Base-by-base conservation (phyloP, 2,797 vertebrate genomes). In the Pseudopleuronectes americanus region DNA sequence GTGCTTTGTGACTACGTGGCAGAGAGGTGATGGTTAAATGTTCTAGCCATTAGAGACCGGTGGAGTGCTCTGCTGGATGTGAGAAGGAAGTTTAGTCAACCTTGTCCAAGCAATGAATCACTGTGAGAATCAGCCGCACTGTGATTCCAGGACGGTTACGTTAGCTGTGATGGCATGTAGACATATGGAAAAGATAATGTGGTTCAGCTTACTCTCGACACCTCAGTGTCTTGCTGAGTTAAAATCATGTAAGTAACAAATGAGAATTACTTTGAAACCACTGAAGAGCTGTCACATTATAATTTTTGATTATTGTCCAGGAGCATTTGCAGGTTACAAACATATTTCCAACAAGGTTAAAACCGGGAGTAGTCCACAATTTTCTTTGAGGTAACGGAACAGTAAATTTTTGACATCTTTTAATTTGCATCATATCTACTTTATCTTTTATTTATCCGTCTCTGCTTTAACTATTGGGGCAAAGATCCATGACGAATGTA, bases 171-270 rank as follows among this genome's bases (percentile, higher is more conserved):
- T 65, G 76, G 49, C 56, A 57, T 14, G 71, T 43, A 36, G 61
- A 74, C 83, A 82, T 83, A 43, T 75, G 86, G 84, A 79, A 84
- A 81, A 67, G 41, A 85, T 81, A 47, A 89, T 84, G 71, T 26
- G 74, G 67, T 56, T 74, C 21, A 41, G 65, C 53, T 51, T 47
- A 49, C 55, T 64, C 58, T 12, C 58, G 33, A 56, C 65, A 81
- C 72, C 59, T 77, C 65, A 47, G 43, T 36, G 64, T 75, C 73
- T 45, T 48, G 67, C 49, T 56, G 59, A 80, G 59, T 57, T 33
- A 56, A 73, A 60, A 49, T 63, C 13, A 53, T 73, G 62, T 13
- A 22, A 57, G 23, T 13, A 36, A 38, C 8, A 5, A 23, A 36
- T 24, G 33, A 43, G 23, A 41, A 1, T 59, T 57, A 33, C 56